phyloP scores from a whole-genome alignment of 1,140 invertebrate species.

The Aleiodes sp. region DNA sequence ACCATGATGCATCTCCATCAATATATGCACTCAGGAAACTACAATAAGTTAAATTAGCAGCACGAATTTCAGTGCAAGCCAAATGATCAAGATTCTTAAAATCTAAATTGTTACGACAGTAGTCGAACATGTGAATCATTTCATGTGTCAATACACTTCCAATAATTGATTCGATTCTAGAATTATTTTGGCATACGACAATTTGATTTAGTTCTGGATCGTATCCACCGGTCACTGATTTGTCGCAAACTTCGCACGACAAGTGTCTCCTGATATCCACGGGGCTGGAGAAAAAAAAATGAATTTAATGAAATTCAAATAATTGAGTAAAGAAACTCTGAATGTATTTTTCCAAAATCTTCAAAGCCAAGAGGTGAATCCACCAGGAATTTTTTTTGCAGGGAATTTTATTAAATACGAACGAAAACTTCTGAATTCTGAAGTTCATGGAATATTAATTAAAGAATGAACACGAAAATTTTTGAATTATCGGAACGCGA shows the following conservation, averaged over 20 bases:
- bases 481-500: too few species aligned
- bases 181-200: conserved; percentile 91
- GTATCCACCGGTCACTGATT: conserved; percentile 87
- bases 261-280: conserved; percentile 88
- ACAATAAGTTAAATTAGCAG: conserved; percentile 92
- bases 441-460: too few species aligned
- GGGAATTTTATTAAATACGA: too few species aligned
- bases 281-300: conserved; percentile 68
- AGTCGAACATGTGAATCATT: conserved; percentile 97
- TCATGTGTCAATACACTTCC: conserved; percentile 89
- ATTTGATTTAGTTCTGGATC: conserved; percentile 91
- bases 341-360: conserved; percentile 31
- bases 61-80: conserved; percentile 93
- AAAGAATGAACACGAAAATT: too few species aligned
- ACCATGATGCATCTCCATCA: conserved; percentile 79
- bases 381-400: too few species aligned
- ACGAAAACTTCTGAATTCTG: too few species aligned
- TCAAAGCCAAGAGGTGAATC: conserved; percentile 14
- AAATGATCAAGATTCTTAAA: conserved; percentile 92
- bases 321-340: conserved; percentile 12
- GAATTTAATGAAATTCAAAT: conserved; percentile 14
- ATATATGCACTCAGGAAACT: conserved; percentile 83
- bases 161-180: conserved; percentile 71
- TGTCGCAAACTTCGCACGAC: conserved; percentile 89
- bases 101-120: conserved; percentile 88